These are phyloP conservation scores for Mesorhabditis spiculigera DNA, from an alignment of 2,888 invertebrate species.

Conservation along the genomic window DNA sequence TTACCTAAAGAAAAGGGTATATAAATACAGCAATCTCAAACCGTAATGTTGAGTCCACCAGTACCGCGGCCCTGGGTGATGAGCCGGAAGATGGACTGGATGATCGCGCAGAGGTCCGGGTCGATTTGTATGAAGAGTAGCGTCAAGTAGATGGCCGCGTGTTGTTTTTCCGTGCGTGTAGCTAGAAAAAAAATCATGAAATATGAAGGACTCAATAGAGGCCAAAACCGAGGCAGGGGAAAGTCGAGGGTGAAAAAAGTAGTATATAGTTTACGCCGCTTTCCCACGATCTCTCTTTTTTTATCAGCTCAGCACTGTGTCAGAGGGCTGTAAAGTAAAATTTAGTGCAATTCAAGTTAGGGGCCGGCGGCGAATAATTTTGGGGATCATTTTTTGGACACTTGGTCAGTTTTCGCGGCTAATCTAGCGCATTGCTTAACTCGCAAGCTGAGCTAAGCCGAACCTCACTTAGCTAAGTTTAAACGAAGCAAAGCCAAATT, in stretches of 20 bases:
- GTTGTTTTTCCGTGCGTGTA: conserved; percentile 25
- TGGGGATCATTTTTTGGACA: too few species aligned
- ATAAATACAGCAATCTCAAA: neutral
- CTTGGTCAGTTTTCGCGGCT: too few species aligned
- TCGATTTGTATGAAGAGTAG: conserved; percentile 45
- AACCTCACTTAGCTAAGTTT: too few species aligned
- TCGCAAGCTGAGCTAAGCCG: too few species aligned
- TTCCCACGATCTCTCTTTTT: too few species aligned
- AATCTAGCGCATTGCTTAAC: too few species aligned
- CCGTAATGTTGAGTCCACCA: conserved; percentile 18
- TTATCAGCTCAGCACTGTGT: neutral
- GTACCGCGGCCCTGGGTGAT: conserved; percentile 19
- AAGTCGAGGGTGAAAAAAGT: neutral
- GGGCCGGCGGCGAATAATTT: too few species aligned
- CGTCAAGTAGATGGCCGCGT: conserved; percentile 31
- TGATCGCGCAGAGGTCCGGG: conserved; percentile 40
- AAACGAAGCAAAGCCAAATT: too few species aligned
- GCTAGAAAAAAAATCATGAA: conserved; percentile 18
- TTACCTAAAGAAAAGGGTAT: conserved; percentile 25
- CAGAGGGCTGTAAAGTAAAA: neutral
- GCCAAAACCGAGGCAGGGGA: neutral
- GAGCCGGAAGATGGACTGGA: conserved; percentile 30
- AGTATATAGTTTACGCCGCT: neutral
- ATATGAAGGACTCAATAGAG: too few species aligned
- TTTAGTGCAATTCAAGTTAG: too few species aligned